A percentile compares a stretch with the other conserved stretches of the same genome.
phyloP scores from a whole-genome alignment of 2,888 invertebrate species.

The Drosophila maculinotata region DNA sequence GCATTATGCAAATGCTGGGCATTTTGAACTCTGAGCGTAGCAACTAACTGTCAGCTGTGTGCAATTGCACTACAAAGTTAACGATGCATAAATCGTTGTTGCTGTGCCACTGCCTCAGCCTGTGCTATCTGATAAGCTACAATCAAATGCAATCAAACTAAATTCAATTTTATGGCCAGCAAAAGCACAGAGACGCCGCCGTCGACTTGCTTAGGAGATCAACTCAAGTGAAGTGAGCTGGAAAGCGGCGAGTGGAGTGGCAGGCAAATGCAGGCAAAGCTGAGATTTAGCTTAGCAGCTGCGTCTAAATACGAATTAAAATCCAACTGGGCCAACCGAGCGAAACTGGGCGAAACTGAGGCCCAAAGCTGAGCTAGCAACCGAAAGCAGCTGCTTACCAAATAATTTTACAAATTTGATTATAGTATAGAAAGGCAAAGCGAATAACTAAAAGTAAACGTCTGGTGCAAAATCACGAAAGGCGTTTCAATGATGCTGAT shows the following conservation, averaged over 20 bases:
- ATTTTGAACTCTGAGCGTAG: conserved; percentile 25
- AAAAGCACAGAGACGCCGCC: conserved; percentile 51
- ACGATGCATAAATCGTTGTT: conserved; percentile 74
- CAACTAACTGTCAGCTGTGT: conserved; percentile 13
- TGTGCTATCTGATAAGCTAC: conserved; percentile 72
- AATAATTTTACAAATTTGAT: conserved; percentile 70
- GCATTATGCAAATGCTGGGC: conserved; percentile 71
- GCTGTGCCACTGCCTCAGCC: conserved; percentile 4
- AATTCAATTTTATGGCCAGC: conserved; percentile 74
- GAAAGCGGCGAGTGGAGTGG: conserved; percentile 57
- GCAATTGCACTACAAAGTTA: conserved; percentile 66
- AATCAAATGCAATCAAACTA: conserved; percentile 80
- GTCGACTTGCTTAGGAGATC: conserved; percentile 56
- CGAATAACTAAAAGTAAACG: background rate
- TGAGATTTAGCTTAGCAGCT: conserved; percentile 55
- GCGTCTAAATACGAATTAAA: conserved; percentile 73
- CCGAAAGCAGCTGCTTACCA: conserved; percentile 43
- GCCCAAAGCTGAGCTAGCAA: conserved; percentile 19
- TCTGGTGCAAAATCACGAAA: conserved; percentile 30
- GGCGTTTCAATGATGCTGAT: conserved; percentile 26
- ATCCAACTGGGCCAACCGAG: conserved; percentile 36
- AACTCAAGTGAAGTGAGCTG: conserved; percentile 72
- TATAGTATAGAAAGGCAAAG: conserved; percentile 40
- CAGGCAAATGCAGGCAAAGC: conserved; percentile 19
- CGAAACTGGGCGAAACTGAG: no score